Evolutionary conservation across 2,113 vertebrate genomes (phyloP).

Genomic region (Colossoma macropomum): DNA sequence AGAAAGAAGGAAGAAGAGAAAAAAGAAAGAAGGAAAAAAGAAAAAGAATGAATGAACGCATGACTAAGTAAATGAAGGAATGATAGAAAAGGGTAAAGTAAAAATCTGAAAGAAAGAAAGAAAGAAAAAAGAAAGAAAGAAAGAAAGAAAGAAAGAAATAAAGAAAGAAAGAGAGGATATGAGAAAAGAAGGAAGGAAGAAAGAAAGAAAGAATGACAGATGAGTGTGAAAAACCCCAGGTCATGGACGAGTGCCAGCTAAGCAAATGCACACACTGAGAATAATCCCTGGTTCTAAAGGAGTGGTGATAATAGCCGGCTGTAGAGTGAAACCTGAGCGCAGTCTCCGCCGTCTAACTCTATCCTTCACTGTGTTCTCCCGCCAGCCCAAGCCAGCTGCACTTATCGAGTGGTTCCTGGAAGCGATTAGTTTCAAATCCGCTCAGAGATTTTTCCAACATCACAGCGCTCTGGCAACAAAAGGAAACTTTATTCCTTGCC

Average conservation of each 20-base stretch:
- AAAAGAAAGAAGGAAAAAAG: neutral
- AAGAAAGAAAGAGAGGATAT: neutral
- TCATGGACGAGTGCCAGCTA: neutral
- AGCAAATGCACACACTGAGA: neutral
- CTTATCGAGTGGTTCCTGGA: constrained; percentile 35
- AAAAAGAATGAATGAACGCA: neutral
- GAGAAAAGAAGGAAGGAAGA: neutral
- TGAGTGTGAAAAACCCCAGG: neutral
- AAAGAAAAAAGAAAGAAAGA: neutral
- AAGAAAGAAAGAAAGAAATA: neutral
- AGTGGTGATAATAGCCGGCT: constrained; percentile 22
- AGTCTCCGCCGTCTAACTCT: constrained; percentile 36
- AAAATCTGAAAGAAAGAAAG: neutral
- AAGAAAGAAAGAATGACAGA: neutral
- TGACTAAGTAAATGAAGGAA: neutral
- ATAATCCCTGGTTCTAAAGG: constrained; percentile 12
- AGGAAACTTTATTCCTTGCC: constrained; percentile 26
- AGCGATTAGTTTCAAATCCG: constrained; percentile 40
- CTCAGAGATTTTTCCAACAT: constrained; percentile 21
- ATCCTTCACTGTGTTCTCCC: constrained; percentile 1
- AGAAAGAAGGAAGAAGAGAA: neutral
- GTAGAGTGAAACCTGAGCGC: constrained; percentile 34
- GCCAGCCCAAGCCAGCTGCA: neutral
- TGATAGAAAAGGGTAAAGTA: neutral
- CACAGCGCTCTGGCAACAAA: constrained; percentile 10